Evolutionary conservation across 2,797 vertebrate species (phyloP), one percentile per base, ranked within the genome.

Genomic region (Lithobates sylvaticus): DNA sequence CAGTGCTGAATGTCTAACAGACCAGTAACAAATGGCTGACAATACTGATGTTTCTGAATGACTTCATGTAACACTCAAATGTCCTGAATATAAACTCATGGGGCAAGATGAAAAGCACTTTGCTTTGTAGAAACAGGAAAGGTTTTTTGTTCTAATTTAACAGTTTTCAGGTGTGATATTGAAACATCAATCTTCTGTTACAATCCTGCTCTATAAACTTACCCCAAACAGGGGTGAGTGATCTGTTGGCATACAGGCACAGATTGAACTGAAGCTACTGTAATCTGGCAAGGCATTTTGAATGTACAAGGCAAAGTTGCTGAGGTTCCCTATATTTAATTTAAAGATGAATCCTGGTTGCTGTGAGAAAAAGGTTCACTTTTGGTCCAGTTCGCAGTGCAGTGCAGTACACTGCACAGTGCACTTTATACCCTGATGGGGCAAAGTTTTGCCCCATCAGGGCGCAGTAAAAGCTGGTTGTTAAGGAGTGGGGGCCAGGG

Each of bases 121-220:
- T 70, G 29, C 27, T 64, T 42, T 84, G 75, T 54, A 29, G 32
- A 77, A 75, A 84, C 61, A 68, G 64, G 61, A 77, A 69, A 77
- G 82, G 42, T 58, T 68, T 27, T 84, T 70, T 70, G 82, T 84
- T 76, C 73, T 70, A 67, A 82, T 82, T 84, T 77, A 77, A 64
- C 64, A 68, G 64, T 84, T 84, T 84, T 84, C 61, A 77, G 50
- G 65, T 42, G 47, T 54, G 47, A 84, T 84, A 76, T 84, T 77
- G 74, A 84, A 84, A 68, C 75, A 58, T 84, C 74, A 76, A 69
- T 77, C 64, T 84, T 76, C 42, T 76, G 47, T 50, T 84, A 76
- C 71, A 67, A 47, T 27, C 29, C 29, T 36, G 58, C 27, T 76
- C 58, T 83, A 68, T 68, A 76, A 68, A 76, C 61, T 39, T 72